Base-by-base conservation (phyloP, 2,113 vertebrate genomes). In the Axis porcinus region DNA sequence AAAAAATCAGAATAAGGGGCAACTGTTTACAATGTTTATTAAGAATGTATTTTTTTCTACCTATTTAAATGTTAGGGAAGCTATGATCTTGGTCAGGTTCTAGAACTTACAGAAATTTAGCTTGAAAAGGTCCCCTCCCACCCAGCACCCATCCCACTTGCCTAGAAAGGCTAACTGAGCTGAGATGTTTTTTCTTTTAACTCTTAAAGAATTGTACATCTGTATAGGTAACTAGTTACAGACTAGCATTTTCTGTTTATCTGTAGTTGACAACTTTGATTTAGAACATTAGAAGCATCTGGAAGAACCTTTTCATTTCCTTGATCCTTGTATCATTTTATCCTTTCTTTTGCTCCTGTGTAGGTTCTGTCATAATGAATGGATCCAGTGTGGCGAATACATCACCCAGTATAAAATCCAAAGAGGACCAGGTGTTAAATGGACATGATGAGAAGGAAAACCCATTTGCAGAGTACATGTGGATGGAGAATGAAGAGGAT, bases 401-500 rank as follows among this genome's bases (percentile, higher is more conserved):
- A 52, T 93, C 98, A 86, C 98, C 97, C 95, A 98, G 94, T 21
- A 98, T 99, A 95, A 99, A 99, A 27, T 98, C 99, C 84, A 99
- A 99, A 97, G 99, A 99, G 70, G 99, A 99, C 60, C 99, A 99
- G 0, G 99, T 98, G 1, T 98, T 99, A 97, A 99, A 99, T 5
- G 99, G 99, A 40, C 99, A 99, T 0, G 99, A 99, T 82, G 99
- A 99, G 79, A 99, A 99, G 50, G 99, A 99, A 7, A 98, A 97
- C 97, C 99, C 99, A 15, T 99, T 99, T 2, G 99, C 99, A 0
- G 99, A 99, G 97, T 99, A 99, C 98, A 99, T 99, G 99, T 99
- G 99, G 99, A 99, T 99, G 99, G 99, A 99, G 98, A 99, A 99
- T 0, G 99, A 99, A 95, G 99, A 99, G 70, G 99, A 99, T 94